Evolutionary conservation across 1,140 invertebrate species (phyloP), one percentile per base, ranked within the genome.

Genomic region (Eurosta solidaginis): DNA sequence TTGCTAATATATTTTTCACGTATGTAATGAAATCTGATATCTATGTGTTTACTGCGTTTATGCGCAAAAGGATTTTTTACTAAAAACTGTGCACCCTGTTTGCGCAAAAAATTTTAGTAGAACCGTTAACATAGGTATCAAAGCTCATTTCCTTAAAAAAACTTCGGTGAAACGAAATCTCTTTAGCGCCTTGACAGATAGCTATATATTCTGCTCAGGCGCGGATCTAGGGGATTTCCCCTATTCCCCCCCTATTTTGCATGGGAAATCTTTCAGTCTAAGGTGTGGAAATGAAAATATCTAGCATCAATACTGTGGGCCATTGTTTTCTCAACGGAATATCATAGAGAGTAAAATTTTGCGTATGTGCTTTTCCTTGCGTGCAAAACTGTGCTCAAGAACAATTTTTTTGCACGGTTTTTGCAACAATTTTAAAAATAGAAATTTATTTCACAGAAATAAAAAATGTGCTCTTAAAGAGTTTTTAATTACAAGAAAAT

Each of bases 181-280:
- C 88, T 82, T 88, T 88, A 17, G 84, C 73, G 3, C 83, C 85
- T 78, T 84, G 81, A 52, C 83, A 79, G 5, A 86, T 79, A n/a
- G 88, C 88, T 9, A 90, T 83, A 78, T 89, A 90, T 82, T 90
- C 88, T 10, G 87, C 84, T 81, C 89, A n/a, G n/a, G 86, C 27
- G 81, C 84, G 14, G 81, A 86, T 33, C 83, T 87, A n/a, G 88
- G 75, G n/a, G 88, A 81, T 7, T 54, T 49, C 33, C 27, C 36
- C 3, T 22, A 0, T 47, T 75, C 73, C 73, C 44, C 45, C 12
- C 1, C 22, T 6, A 75, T 25, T 25, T 42, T 10, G n/a, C 42
- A 3, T n/a, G n/a, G n/a, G n/a, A n/a, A n/a, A n/a, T n/a, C n/a
- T n/a, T n/a, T n/a, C n/a, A n/a, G n/a, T n/a, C n/a, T n/a, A n/a